These are phyloP conservation scores for Ciona savignyi DNA, from an alignment of 23 tunicate genomes.

Conservation along the genomic window DNA sequence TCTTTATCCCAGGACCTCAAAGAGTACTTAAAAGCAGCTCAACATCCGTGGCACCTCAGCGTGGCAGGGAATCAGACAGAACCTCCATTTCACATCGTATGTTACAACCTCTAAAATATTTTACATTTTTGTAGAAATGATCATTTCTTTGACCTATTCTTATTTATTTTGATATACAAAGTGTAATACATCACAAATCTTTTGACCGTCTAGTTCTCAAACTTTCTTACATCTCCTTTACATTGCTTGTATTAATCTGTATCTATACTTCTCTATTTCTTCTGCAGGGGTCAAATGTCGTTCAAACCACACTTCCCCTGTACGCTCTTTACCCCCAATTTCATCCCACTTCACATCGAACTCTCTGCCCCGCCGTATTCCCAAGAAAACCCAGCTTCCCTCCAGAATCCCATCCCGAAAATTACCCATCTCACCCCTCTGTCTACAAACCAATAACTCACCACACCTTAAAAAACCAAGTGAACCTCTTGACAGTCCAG, in stretches of 20 bases:
- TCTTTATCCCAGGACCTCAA: conserved; percentile 4
- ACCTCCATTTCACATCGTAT: conserved; percentile 80
- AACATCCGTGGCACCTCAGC: conserved; percentile 9
- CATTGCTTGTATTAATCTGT: no score
- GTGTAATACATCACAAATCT: no score
- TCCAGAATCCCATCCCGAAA: not conserved
- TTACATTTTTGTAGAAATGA: no score
- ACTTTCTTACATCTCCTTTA: no score
- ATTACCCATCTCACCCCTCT: not conserved
- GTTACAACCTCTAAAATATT: not conserved
- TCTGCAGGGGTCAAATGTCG: conserved; percentile 8
- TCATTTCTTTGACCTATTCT: no score
- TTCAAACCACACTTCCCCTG: conserved; percentile 22
- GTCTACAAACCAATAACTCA: not conserved
- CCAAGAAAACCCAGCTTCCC: not conserved
- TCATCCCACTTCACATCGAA: not conserved
- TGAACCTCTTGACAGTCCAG: not conserved
- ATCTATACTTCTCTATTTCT: no score
- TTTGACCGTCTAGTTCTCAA: no score
- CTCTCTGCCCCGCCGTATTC: not conserved
- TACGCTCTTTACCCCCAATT: conserved; percentile 7
- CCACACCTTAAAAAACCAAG: not conserved
- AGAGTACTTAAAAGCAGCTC: not conserved
- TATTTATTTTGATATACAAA: no score
- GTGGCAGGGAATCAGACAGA: conserved; percentile 57